Conservation (phyloP, 2,888 invertebrate genomes). For the Meiosimyza platycephala region DNA sequence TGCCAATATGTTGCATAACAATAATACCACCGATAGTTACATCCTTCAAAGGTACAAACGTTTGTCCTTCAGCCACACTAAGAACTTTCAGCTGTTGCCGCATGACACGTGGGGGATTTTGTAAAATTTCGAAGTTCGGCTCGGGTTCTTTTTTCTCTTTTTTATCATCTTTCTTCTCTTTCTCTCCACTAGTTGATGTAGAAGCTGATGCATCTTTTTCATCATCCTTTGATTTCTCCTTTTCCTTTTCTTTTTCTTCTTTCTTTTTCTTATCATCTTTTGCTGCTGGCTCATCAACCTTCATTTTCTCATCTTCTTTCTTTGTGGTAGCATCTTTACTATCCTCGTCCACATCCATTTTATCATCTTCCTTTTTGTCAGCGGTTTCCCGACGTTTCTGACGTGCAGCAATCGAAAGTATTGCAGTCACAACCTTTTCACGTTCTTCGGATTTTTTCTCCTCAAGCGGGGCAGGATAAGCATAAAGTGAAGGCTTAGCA, state of each 20-base stretch:
- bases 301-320: conserved; percentile 63
- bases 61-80: conserved; percentile 82
- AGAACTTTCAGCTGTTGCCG: conserved; percentile 88
- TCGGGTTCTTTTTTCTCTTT: conserved; percentile 85
- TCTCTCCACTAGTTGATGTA: conserved; percentile 49
- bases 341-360: conserved; percentile 89
- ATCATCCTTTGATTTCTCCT: conserved; percentile 64
- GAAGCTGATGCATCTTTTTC: conserved; percentile 61
- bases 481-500: conserved; percentile 93
- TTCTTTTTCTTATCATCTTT: conserved; percentile 51
- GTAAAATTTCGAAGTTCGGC: conserved; percentile 88
- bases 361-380: conserved; percentile 74
- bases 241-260: conserved; percentile 56
- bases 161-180: conserved; percentile 66
- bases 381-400: conserved; percentile 86
- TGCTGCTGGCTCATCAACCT: conserved; percentile 62
- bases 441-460: conserved; percentile 98
- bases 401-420: conserved; percentile 95
- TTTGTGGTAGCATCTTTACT: conserved; percentile 66
- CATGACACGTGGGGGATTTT: conserved; percentile 95
- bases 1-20: conserved; percentile 88
- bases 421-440: conserved; percentile 97
- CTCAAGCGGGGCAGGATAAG: conserved; percentile 96
- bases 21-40: conserved; percentile 95
- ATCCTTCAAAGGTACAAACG: conserved; percentile 90